Evolutionary conservation across 2,888 invertebrate genomes (phyloP).

Genomic region (Cephus runcator): DNA sequence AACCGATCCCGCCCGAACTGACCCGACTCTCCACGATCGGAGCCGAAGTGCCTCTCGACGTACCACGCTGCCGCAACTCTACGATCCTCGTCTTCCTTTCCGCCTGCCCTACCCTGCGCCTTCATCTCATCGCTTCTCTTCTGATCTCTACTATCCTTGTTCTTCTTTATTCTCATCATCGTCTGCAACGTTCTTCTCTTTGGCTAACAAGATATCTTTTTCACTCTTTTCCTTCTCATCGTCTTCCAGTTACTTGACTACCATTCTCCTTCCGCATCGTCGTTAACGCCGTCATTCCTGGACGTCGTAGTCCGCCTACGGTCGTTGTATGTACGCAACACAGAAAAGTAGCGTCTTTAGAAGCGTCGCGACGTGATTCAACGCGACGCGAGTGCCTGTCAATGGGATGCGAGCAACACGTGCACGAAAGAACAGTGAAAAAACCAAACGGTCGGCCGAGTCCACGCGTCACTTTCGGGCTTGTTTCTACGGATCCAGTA

Average conservation of each 20-base stretch:
- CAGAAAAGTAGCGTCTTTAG: neutral
- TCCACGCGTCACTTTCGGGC: neutral
- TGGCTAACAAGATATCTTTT: neutral
- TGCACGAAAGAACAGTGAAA: neutral
- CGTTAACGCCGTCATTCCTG: neutral
- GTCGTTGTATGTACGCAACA: neutral
- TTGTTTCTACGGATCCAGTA: neutral
- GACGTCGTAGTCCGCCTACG: neutral
- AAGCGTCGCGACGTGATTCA: neutral
- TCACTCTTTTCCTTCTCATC: neutral
- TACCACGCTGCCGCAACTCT: neutral
- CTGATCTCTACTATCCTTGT: neutral
- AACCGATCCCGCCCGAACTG: slow-evolving; percentile 41
- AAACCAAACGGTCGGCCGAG: neutral
- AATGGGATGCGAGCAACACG: neutral
- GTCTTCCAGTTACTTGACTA: neutral
- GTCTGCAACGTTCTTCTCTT: neutral
- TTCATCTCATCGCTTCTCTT: neutral
- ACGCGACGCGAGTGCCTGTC: neutral
- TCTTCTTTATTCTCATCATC: neutral
- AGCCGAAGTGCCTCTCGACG: slow-evolving; percentile 1
- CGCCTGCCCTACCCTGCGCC: neutral
- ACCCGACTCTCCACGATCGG: slow-evolving; percentile 27
- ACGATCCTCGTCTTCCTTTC: neutral
- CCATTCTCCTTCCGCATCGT: neutral